These are phyloP conservation scores for Bergia sp. DNA, from an alignment of 92 coral and sea anemone species.

Conservation along the genomic window DNA sequence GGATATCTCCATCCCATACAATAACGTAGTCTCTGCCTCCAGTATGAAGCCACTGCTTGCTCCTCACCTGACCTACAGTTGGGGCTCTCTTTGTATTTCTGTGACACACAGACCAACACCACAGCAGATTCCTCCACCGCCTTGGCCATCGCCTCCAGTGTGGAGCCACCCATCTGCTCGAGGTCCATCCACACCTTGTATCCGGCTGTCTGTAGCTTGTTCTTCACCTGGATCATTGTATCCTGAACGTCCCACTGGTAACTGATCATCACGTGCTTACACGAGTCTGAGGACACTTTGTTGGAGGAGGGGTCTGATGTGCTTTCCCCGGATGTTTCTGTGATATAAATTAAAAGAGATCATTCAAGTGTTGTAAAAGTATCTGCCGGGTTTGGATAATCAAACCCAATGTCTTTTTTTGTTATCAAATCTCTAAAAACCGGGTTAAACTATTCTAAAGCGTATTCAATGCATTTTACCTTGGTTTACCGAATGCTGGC, in stretches of 20 bases:
- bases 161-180: constrained; percentile 89
- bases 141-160: constrained; percentile 83
- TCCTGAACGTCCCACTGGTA: constrained; percentile 89
- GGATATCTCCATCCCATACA: background rate
- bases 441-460: background rate
- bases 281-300: background rate
- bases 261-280: constrained; percentile 81
- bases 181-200: constrained; percentile 89
- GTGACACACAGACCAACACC: constrained; percentile 88
- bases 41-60: background rate
- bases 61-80: constrained; percentile 75
- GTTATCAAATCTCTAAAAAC: background rate
- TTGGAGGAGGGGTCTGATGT: background rate
- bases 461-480: background rate
- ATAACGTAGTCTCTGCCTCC: background rate
- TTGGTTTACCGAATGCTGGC: constrained; percentile 47
- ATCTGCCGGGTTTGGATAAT: background rate
- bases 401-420: background rate
- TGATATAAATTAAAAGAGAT: background rate
- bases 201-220: constrained; percentile 72
- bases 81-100: constrained; percentile 85
- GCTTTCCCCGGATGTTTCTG: background rate
- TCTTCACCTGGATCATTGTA: constrained; percentile 65
- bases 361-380: background rate
- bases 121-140: constrained; percentile 85